A percentile compares a stretch with the other conserved stretches of the same genome.
Conservation (phyloP, 2,888 invertebrate genomes). For the Malacosoma neustria region DNA sequence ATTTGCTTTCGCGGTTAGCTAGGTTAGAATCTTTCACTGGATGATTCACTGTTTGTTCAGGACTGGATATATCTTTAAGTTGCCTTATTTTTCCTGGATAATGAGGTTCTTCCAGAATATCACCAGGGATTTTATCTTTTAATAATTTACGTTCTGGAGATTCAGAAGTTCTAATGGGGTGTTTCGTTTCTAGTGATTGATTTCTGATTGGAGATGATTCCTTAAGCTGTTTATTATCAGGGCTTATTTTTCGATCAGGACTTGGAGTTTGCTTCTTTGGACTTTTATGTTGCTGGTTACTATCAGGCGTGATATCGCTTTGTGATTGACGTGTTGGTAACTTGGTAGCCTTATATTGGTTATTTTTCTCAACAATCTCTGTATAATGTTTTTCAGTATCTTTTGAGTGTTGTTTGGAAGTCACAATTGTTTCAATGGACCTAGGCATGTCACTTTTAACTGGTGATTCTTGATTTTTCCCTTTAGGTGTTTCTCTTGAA, state of each 20-base stretch:
- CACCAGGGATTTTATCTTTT: conserved; percentile 1
- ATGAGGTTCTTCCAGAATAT: neutral
- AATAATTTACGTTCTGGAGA: conserved; percentile 14
- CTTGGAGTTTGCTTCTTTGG: neutral
- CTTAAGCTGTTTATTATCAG: conserved; percentile 6
- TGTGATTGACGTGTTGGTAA: conserved; percentile 4
- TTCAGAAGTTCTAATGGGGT: conserved; percentile 10
- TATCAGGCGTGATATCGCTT: neutral
- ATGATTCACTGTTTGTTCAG: neutral
- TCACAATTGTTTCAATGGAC: neutral
- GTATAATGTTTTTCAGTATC: neutral
- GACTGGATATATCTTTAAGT: neutral
- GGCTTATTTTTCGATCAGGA: neutral
- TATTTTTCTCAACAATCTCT: neutral
- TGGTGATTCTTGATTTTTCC: no score
- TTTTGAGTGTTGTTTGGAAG: neutral
- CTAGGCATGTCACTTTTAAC: neutral
- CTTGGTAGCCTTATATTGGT: neutral
- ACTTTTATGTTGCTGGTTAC: neutral
- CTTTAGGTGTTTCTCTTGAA: neutral
- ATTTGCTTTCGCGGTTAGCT: conserved; percentile 2
- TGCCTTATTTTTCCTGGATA: conserved; percentile 2
- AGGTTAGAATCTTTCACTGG: neutral
- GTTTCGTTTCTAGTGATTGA: conserved; percentile 12
- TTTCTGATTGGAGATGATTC: conserved; percentile 7